Evolutionary conservation across 1,140 invertebrate species (phyloP).

Genomic region (Bacillus rossius): DNA sequence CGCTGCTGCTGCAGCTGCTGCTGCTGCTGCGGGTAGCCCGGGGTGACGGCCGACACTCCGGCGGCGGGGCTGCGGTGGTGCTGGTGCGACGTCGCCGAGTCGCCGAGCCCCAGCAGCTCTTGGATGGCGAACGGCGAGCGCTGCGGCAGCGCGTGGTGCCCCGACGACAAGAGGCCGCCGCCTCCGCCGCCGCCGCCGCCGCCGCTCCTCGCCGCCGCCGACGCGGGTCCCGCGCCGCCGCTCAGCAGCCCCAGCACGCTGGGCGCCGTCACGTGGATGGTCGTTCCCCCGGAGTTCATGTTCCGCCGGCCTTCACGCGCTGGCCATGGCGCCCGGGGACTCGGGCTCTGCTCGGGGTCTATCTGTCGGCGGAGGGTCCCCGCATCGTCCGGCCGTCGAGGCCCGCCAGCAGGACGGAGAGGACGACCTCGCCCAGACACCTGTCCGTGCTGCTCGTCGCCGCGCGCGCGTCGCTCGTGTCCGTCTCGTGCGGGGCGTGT

Average conservation of each 20-base stretch:
- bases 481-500: too few species aligned
- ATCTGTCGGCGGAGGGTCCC: too few species aligned
- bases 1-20: background rate
- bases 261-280: background rate
- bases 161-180: background rate
- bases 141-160: slow-evolving; percentile 54
- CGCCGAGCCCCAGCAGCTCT: slow-evolving; percentile 75
- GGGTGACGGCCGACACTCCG: slow-evolving; percentile 33
- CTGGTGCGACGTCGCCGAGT: slow-evolving; percentile 18
- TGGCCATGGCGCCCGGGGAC: background rate
- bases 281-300: background rate
- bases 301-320: background rate
- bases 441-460: too few species aligned
- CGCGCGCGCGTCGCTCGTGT: too few species aligned
- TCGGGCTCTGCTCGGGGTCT: background rate
- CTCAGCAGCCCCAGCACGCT: background rate
- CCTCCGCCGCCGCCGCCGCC: background rate
- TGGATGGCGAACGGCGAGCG: slow-evolving; percentile 88
- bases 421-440: background rate
- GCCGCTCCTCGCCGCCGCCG: background rate
- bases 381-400: too few species aligned
- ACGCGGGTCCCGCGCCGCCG: background rate
- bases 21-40: slow-evolving; percentile 33
- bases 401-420: background rate
- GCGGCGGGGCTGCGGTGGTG: slow-evolving; percentile 39